Evolutionary conservation across 2,113 vertebrate species (phyloP), one percentile per base, ranked within the genome.

Genomic region (Toxostoma redivivum): DNA sequence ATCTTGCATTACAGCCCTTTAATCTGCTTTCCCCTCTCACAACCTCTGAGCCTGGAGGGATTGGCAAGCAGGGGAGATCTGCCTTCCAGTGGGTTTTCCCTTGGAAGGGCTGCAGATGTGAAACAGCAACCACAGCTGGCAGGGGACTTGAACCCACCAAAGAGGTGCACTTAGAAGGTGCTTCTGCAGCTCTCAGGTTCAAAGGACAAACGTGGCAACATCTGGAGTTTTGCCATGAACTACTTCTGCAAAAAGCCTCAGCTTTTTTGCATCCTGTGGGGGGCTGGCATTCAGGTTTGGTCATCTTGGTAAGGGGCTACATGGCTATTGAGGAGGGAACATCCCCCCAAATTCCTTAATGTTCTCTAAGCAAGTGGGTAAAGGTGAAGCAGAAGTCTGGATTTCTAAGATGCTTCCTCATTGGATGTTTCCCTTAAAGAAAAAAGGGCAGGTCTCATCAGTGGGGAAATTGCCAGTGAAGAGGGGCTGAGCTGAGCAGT

Each of bases 1-100:
- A 81, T 67, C 86, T 95, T 92, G 65, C 15, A 17, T 89, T 64
- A 81, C 16, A 27, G 53, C 44, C 54, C 37, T 88, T 88, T 84
- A 91, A 88, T 92, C 92, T 94, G 44, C 77, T 69, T 94, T 92
- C 28, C 24, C 72, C 51, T 56, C 53, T 92, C 50, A 27, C 9
- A 58, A 45, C 28, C 57, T 64, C 76, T 54, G 54, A 94, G 86
- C 57, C 57, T 20, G 14, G 28, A 81, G 53, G 48, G 47, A 71
- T 54, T 0, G 0, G 22, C 60, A 74, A 58, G 25, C 0, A 0
- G 21, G 69, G 42, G 37, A 87, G 81, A 88, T 81, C 44, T 85
- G 53, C 35, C 21, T 80, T 77, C 21, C 62, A 70, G 50, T 0
- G 0, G 4, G 5, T 51, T 86, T 91, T 91, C 22, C 20, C 40